These are phyloP conservation scores for Meleagris gallopavo DNA, from an alignment of 2,113 vertebrate species.

Conservation along the genomic window DNA sequence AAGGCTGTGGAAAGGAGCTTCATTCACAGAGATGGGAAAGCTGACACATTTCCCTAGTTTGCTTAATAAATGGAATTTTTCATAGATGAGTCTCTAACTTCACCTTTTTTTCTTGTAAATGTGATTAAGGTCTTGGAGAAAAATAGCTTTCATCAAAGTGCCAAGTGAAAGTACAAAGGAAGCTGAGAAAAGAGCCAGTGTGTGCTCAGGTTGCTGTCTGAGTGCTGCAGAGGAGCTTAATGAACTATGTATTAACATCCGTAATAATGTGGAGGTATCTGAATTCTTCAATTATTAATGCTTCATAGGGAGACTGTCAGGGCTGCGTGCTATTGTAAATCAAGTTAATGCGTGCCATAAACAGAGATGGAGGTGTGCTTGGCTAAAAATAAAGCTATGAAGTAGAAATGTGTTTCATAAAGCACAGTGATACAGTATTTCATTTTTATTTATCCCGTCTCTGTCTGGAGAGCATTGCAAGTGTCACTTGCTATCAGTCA, in stretches of 20 bases:
- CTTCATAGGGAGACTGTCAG: neutral
- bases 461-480: neutral
- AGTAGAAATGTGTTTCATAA: neutral
- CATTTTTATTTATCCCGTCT: rapidly evolving
- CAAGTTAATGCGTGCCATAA: neutral
- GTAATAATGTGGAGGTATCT: neutral
- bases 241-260: constrained; percentile 24
- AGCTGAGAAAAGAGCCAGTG: constrained; percentile 9
- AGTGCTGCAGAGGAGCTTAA: neutral
- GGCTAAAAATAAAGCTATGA: neutral
- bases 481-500: neutral
- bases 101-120: constrained; percentile 24
- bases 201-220: constrained; percentile 32
- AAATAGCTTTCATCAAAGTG: constrained; percentile 42
- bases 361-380: neutral
- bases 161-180: constrained; percentile 48
- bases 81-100: constrained; percentile 19
- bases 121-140: constrained; percentile 30
- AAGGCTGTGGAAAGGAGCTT: neutral
- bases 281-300: neutral
- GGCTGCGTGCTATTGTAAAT: neutral
- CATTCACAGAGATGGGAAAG: neutral
- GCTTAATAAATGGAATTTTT: constrained; percentile 47
- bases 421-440: rapidly evolving
- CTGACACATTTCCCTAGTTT: neutral